Base-by-base conservation (phyloP, 2,888 invertebrate genomes). In the Holacanthella duospinosa region DNA sequence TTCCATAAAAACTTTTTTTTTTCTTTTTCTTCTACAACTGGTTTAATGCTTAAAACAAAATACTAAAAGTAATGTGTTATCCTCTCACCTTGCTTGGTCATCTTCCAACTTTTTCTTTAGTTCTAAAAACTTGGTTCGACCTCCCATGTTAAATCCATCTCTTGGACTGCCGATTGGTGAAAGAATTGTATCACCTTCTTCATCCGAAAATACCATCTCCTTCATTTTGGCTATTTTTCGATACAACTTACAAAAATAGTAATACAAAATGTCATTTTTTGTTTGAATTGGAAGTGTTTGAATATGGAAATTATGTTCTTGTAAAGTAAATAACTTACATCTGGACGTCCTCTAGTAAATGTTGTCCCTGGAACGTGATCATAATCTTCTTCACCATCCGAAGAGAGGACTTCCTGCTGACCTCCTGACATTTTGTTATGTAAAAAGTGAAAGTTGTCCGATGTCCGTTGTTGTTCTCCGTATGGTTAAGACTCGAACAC, bases 151-250 rank as follows among this genome's bases (percentile, higher is more conserved):
- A 12, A 62, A 61, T 25, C 61, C 36, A 29, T 66, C 68, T 21
- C 62, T 64, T 21, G 69, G 69, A 64, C 68, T 68, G 2, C 69
- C 69, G 26, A 68, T 63, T 0, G 69, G 69, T 3, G 69, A 69
- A 12, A 62, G 59, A 28, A 64, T 58, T 2, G 61, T 61, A 43
- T 63, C 63, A 12, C 59, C 66, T n/a, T 64, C 68, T 27, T 66
- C 68, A 44, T 59, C 59, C 6, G 26, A 59, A 29, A 29, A 29
- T 3, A 48, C 29, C 6, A 12, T 12, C 21, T 44, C 27, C 16
- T 43, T 21, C 59, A 59, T 59, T n/a, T 43, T 59, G 3, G 59
- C 59, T 21, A 48, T 9, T 4, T 9, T 48, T 21, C 48, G 12
- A 48, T 48, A 21, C 21, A 48, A 21, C 48, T 48, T 16, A 9